These are phyloP conservation scores for Episyrphus balteatus DNA, from an alignment of 1,140 invertebrate species.

Conservation along the genomic window DNA sequence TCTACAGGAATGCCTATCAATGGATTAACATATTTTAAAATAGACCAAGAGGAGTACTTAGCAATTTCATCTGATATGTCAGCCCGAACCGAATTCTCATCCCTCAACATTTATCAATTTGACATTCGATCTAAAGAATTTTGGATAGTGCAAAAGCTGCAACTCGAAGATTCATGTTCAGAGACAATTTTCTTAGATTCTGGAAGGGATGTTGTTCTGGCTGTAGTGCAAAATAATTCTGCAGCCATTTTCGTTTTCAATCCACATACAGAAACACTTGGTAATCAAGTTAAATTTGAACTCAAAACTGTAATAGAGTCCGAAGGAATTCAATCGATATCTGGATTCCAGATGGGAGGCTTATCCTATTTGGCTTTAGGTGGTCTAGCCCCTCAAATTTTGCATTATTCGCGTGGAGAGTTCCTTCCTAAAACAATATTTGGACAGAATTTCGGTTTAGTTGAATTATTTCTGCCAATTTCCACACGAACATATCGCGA, in stretches of 20 bases:
- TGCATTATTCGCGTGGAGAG: conserved; percentile 26
- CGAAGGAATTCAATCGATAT: conserved; percentile 13
- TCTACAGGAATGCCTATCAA: conserved; percentile 7
- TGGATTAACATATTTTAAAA: conserved; percentile 13
- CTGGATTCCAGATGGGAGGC: conserved; percentile 35
- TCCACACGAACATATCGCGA: conserved; percentile 38
- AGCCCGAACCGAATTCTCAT: not conserved
- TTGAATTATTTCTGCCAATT: conserved; percentile 37
- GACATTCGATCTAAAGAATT: conserved; percentile 18
- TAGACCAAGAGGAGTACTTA: conserved; percentile 16
- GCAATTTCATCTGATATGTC: conserved; percentile 10
- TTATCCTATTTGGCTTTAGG: conserved; percentile 38
- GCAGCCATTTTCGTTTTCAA: conserved; percentile 18
- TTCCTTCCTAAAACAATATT: conserved; percentile 29
- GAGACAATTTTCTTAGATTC: conserved; percentile 21
- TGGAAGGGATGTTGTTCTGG: conserved; percentile 21
- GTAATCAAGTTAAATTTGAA: conserved; percentile 12
- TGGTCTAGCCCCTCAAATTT: conserved; percentile 35
- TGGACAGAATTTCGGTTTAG: conserved; percentile 27
- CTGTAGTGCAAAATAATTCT: conserved; percentile 19
- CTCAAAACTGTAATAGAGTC: conserved; percentile 12
- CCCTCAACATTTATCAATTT: conserved; percentile 22
- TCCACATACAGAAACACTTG: conserved; percentile 1
- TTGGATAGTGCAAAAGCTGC: conserved; percentile 24
- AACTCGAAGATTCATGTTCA: conserved; percentile 10